These are phyloP conservation scores for Pyrrhosoma nymphula DNA, from an alignment of 2,888 invertebrate genomes.

Conservation along the genomic window DNA sequence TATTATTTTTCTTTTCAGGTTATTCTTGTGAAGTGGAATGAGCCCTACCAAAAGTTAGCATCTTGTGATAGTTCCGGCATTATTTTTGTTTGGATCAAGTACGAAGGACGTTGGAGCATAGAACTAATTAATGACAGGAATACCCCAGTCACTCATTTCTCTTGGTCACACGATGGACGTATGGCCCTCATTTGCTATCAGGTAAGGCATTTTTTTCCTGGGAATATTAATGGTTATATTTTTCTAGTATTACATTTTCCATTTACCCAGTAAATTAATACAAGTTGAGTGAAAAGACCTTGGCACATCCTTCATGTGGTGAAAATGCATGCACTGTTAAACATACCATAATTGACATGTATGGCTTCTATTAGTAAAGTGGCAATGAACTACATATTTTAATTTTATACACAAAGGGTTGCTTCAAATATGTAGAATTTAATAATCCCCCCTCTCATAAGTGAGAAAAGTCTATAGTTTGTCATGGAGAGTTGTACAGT, in stretches of 20 bases:
- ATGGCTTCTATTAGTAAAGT: too few species aligned
- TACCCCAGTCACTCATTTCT: slow-evolving; percentile 98
- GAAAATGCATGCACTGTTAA: too few species aligned
- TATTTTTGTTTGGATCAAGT: slow-evolving; percentile 99
- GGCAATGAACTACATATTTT: too few species aligned
- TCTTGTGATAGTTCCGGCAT: slow-evolving; percentile 98
- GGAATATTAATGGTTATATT: neutral
- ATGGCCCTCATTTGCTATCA: slow-evolving; percentile 99
- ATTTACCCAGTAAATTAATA: neutral
- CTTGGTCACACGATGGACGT: slow-evolving; percentile 98
- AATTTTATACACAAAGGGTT: too few species aligned
- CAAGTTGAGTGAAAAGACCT: neutral
- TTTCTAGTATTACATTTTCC: neutral
- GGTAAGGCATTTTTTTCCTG: slow-evolving; percentile 78
- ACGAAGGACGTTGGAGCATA: slow-evolving; percentile 99
- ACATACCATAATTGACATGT: too few species aligned
- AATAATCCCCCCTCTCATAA: too few species aligned
- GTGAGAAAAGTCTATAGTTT: too few species aligned
- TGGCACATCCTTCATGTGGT: too few species aligned
- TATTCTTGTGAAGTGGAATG: slow-evolving; percentile 98
- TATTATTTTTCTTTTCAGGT: slow-evolving; percentile 81
- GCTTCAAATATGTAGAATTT: too few species aligned
- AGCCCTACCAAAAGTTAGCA: slow-evolving; percentile 97
- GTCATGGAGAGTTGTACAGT: too few species aligned
- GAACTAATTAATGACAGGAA: slow-evolving; percentile 99